Percentiles rank a stretch among this genome's conserved stretches.
Conservation (phyloP, 2,113 vertebrate species). For the Notiomystis cincta region DNA sequence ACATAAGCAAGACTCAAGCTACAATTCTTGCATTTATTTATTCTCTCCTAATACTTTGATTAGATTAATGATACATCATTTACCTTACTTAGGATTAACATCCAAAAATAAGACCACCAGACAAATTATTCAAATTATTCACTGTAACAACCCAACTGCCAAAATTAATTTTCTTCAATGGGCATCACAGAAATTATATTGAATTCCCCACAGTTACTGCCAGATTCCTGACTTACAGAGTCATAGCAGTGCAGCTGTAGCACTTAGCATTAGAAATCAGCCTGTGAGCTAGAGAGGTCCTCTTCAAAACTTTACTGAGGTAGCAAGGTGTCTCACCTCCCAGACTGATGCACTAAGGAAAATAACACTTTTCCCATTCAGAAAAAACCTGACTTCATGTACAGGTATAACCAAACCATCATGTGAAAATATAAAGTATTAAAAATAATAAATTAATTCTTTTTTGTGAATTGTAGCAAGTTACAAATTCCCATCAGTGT, state of each 20-base stretch:
- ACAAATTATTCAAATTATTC: not conserved
- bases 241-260: not conserved
- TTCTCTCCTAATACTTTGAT: not conserved
- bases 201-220: not conserved
- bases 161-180: not conserved
- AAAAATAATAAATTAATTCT: not conserved
- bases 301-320: not conserved
- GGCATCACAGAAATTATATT: not conserved
- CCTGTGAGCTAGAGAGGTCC: not conserved
- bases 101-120: not conserved
- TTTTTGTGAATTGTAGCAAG: not conserved
- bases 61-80: not conserved
- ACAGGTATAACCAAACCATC: not conserved
- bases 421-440: not conserved
- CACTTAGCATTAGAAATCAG: not conserved
- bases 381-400: not conserved
- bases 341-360: not conserved
- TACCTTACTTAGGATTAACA: not conserved
- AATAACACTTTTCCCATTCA: not conserved
- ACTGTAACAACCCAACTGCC: not conserved
- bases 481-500: not conserved
- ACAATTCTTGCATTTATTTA: not conserved
- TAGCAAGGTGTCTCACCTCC: not conserved
- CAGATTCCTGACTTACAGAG: not conserved
- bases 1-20: not conserved